Conservation (phyloP, 2,797 vertebrate species). For the Bufotes viridis region DNA sequence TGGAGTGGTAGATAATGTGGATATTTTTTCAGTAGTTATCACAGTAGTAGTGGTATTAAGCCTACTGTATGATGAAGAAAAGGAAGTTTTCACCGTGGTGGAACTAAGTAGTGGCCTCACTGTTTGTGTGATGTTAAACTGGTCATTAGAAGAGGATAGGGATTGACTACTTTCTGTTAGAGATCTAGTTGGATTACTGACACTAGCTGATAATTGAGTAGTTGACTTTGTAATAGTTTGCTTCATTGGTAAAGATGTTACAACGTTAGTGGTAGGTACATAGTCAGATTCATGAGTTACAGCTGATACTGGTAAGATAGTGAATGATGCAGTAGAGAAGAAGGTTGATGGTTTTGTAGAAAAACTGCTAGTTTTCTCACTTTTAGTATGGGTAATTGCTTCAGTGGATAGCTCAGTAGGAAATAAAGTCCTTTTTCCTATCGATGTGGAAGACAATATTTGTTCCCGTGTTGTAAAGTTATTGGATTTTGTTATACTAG, state of each 20-base stretch:
- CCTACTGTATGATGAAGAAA: background rate
- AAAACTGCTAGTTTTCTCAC: background rate
- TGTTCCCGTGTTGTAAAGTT: no score
- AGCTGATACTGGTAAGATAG: background rate
- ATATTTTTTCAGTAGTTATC: background rate
- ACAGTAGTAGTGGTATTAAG: background rate
- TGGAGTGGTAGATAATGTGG: background rate
- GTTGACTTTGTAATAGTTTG: background rate
- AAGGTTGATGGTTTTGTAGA: background rate
- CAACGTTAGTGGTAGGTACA: background rate
- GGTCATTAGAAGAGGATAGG: background rate
- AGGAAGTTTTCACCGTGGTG: background rate
- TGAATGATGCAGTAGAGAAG: no score
- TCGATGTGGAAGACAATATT: no score
- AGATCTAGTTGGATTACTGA: background rate
- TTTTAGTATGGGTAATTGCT: background rate
- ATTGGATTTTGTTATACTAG: no score
- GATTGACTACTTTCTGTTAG: background rate
- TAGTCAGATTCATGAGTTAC: background rate
- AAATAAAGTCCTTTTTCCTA: no score
- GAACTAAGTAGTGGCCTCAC: background rate
- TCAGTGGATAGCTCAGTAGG: background rate
- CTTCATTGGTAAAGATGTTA: background rate
- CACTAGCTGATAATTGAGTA: background rate
- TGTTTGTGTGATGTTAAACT: background rate